phyloP scores from a whole-genome alignment of 1,140 invertebrate genomes.

The Bathynomus jamesi region DNA sequence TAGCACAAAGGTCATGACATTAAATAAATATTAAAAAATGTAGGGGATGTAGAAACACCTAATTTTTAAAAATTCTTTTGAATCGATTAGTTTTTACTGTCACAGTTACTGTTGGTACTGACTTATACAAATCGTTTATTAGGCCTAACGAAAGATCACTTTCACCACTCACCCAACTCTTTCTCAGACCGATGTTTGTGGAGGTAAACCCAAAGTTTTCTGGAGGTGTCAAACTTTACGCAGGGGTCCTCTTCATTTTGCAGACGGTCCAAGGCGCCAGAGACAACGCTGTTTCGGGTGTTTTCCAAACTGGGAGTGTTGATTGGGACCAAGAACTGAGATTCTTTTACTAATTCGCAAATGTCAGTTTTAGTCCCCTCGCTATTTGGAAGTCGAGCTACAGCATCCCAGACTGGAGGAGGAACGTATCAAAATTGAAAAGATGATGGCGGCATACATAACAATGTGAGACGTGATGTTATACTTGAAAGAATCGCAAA shows the following conservation, averaged over 20 bases:
- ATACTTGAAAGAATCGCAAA: too few relatives aligned
- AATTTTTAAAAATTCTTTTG: too few relatives aligned
- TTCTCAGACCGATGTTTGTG: constrained; percentile 67
- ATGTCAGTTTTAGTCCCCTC: constrained; percentile 87
- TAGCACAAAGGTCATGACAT: too few relatives aligned
- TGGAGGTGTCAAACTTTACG: constrained; percentile 77
- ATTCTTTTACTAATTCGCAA: constrained; percentile 70
- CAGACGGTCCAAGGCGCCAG: constrained; percentile 75
- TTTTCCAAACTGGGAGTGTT: constrained; percentile 57
- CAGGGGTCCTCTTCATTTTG: constrained; percentile 84
- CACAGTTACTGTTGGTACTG: too few relatives aligned
- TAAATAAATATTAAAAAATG: too few relatives aligned
- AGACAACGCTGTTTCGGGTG: constrained; percentile 70
- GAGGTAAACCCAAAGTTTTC: constrained; percentile 84
- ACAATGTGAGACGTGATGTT: too few relatives aligned
- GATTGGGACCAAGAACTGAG: constrained; percentile 68
- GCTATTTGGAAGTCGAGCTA: constrained; percentile 83
- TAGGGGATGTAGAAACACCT: too few relatives aligned
- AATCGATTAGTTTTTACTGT: too few relatives aligned
- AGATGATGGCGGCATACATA: too few relatives aligned
- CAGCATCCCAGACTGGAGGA: constrained; percentile 71
- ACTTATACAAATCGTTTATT: too few relatives aligned
- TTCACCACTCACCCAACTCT: constrained; percentile 65
- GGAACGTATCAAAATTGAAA: constrained; percentile 22
- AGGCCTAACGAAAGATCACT: too few relatives aligned